Percentiles rank a stretch among this genome's conserved stretches.
Conservation (phyloP, 2,113 vertebrate species). For the Antechinus stuartii region DNA sequence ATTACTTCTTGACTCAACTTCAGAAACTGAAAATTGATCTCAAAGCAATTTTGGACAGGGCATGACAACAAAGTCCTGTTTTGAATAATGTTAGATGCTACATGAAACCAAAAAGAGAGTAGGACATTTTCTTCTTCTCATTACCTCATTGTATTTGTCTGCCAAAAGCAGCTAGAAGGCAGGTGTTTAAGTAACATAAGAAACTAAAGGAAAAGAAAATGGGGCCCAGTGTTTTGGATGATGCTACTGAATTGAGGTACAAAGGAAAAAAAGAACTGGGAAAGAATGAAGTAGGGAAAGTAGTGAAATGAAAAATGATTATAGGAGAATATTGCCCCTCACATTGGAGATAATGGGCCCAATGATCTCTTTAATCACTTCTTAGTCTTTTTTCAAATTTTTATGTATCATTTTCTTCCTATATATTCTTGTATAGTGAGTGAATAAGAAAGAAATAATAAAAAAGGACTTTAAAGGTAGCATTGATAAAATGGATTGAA, state of each 20-base stretch:
- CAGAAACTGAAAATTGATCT: constrained; percentile 3
- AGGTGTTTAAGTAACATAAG: constrained; percentile 30
- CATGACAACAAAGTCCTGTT: constrained; percentile 40
- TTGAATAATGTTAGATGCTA: constrained; percentile 47
- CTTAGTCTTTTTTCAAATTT: neutral
- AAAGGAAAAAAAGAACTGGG: neutral
- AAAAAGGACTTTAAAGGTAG: neutral
- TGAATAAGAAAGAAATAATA: neutral
- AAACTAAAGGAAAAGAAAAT: neutral
- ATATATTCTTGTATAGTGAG: neutral
- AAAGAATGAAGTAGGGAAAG: neutral
- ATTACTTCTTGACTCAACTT: neutral
- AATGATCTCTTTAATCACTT: neutral
- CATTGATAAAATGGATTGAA: constrained; percentile 27
- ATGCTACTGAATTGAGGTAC: neutral
- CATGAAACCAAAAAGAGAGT: constrained; percentile 42
- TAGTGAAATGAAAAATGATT: too few relatives aligned
- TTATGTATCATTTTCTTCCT: neutral
- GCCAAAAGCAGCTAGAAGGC: constrained; percentile 60
- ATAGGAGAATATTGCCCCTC: neutral
- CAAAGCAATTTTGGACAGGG: constrained; percentile 46
- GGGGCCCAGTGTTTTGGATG: neutral
- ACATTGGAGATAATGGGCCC: neutral
- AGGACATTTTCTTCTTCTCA: constrained; percentile 66
- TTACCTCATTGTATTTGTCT: constrained; percentile 54